Conservation (phyloP, 1,140 invertebrate genomes). For the Halyomorpha halys region DNA sequence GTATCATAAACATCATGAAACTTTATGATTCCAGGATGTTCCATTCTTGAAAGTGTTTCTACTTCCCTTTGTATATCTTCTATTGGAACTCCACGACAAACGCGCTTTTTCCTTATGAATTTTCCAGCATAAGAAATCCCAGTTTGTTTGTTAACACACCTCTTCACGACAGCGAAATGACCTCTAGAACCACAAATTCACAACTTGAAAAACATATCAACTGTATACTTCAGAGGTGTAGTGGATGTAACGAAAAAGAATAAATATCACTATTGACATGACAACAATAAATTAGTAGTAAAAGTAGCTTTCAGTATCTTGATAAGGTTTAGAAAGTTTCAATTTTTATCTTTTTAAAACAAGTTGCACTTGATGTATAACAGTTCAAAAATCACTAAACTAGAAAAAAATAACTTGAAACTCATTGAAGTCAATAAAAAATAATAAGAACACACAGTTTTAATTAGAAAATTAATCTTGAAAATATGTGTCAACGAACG, state of each 20-base stretch:
- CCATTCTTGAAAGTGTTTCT: constrained; percentile 75
- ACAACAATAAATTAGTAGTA: not conserved
- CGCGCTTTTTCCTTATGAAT: constrained; percentile 81
- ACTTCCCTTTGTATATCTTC: constrained; percentile 84
- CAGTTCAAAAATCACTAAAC: no score
- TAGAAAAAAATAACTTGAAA: no score
- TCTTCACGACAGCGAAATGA: constrained; percentile 89
- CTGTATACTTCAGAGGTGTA: not conserved
- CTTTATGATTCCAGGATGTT: constrained; percentile 61
- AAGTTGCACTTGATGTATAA: no score
- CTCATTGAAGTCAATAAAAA: no score
- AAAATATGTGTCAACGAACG: not conserved
- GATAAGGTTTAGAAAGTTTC: not conserved
- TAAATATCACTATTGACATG: not conserved
- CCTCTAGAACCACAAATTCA: constrained; percentile 55
- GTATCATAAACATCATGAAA: constrained; percentile 82
- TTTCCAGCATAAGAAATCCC: constrained; percentile 88
- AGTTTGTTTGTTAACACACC: constrained; percentile 71
- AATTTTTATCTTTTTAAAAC: no score
- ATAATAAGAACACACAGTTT: no score
- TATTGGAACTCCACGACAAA: constrained; percentile 68
- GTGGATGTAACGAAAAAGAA: not conserved
- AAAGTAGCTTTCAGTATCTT: not conserved
- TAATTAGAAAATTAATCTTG: not conserved
- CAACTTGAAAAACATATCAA: not conserved